Evolutionary conservation across 2,113 vertebrate species (phyloP), one percentile per base, ranked within the genome.

Genomic region (Dissostichus mawsoni): DNA sequence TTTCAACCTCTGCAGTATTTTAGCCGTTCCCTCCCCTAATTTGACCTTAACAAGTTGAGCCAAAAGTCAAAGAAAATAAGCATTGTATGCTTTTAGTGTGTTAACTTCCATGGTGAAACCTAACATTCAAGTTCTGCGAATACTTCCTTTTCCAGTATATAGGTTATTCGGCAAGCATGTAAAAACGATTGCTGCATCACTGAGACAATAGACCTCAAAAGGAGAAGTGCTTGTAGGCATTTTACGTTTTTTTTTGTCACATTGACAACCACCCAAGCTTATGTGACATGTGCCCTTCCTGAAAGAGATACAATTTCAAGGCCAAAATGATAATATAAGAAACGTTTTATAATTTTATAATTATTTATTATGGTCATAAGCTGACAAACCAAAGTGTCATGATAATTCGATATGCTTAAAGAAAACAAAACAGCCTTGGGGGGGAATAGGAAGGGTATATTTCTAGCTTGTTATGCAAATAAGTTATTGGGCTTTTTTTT

Each of bases 221-320:
- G 61, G 36, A 59, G 88, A 88, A 85, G 78, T 85, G 59, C 11
- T 25, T 51, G 5, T 68, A 11, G 8, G 7, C 29, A 71, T 57
- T 0, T 67, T 11, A 57, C 1, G 47, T 11, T 3, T 59, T 33
- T 33, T 65, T 50, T 45, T 41, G 17, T 70, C 33, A 56, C 41
- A 13, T 47, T 74, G 23, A 58, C 47, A 69, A 25, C 69, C 62
- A 69, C 66, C 75, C 29, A 74, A 33, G 52, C 1, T 0, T 50
- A 29, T 50, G n/a, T 67, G 25, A 67, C 47, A 52, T 18, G 8
- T 12, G 13, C 7, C 7, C 6, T 57, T 64, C 45, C 23, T 48
- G 33, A 56, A 16, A 56, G 29, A 20, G 16, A 48, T 2, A 41
- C 23, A 25, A n/a, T 57, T 17, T 29, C 41, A 66, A 51, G 58